Evolutionary conservation across 2,113 vertebrate species (phyloP).

Genomic region (Ctenomys sociabilis): DNA sequence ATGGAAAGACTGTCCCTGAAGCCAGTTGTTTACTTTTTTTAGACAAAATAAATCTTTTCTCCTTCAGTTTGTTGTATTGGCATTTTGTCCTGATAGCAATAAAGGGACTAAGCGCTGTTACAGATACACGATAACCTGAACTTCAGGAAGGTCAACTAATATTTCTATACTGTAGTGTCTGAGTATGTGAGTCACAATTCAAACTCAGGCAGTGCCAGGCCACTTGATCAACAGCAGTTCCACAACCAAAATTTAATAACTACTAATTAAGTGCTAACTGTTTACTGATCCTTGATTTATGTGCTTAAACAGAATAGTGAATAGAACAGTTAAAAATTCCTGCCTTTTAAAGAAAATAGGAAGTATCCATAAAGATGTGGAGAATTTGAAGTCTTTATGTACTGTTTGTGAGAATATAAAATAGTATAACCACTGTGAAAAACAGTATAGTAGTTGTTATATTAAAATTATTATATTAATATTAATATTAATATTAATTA

Average conservation of each 20-base stretch:
- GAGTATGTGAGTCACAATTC: not conserved
- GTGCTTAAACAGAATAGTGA: not conserved
- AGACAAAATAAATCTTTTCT: not conserved
- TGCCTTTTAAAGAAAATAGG: not conserved
- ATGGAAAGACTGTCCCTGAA: not conserved
- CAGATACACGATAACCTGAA: not conserved
- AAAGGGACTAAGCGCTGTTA: not conserved
- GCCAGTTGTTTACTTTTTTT: not conserved
- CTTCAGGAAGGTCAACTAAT: not conserved
- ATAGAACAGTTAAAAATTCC: not conserved
- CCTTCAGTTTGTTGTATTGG: not conserved
- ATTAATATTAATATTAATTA: constrained; percentile 41
- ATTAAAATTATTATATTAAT: no score
- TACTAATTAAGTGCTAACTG: not conserved
- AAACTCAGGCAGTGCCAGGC: not conserved
- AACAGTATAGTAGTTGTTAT: not conserved
- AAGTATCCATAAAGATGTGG: not conserved
- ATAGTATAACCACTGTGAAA: not conserved
- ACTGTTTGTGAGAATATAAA: not conserved
- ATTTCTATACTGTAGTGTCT: not conserved
- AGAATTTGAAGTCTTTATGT: not conserved
- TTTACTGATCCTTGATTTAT: not conserved
- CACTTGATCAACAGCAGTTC: not conserved
- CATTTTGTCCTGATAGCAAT: not conserved
- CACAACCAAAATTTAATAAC: not conserved